Base-by-base conservation (phyloP, 2,797 vertebrate genomes). In the Xerus rutilus region DNA sequence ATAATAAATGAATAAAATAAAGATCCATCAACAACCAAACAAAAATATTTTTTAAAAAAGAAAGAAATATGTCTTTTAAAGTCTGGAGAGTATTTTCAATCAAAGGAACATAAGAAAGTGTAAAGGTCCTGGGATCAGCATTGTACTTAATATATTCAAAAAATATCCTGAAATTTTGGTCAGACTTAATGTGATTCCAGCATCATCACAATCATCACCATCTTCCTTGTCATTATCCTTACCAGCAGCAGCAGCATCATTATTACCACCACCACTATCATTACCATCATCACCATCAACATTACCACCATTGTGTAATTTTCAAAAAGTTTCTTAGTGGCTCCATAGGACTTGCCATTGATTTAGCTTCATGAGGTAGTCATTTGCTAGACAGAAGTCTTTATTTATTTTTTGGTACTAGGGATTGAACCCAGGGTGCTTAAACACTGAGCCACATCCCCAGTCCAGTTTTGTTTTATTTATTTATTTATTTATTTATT, bases 141-240 rank as follows among this genome's bases (percentile, higher is more conserved):
- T 23, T 69, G 15, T 67, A 12, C 18, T 92, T 92, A 59, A 83
- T 39, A 52, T 84, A 87, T 82, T 86, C 43, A 92, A 91, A 15
- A 35, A 72, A 86, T 11, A 15, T 6, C 28, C 43, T 45, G 3
- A 11, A 65, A 69, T 65, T 67, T 54, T 49, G 35, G 13, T 59
- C 17, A 77, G 85, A 84, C 72, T 73, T 86, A 54, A 69, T 65
- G 6, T 69, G 70, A 86, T 73, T 70, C 18, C 8, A 69, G 78
- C 20, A 54, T 54, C 23, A 54, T 65, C 35, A 54, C 10, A 32
- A 49, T 17, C n/a, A 62, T 25, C n/a, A 15, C 21, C 67, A 28
- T 17, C 35, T 30, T 59, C 3, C 11, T 14, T 6, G 10, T 35
- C 59, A 28, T 65, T 20, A 39, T 35, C 47, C 39, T 21, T 35